Conservation (phyloP, 2,888 invertebrate genomes). For the Eupithecia centaureata region DNA sequence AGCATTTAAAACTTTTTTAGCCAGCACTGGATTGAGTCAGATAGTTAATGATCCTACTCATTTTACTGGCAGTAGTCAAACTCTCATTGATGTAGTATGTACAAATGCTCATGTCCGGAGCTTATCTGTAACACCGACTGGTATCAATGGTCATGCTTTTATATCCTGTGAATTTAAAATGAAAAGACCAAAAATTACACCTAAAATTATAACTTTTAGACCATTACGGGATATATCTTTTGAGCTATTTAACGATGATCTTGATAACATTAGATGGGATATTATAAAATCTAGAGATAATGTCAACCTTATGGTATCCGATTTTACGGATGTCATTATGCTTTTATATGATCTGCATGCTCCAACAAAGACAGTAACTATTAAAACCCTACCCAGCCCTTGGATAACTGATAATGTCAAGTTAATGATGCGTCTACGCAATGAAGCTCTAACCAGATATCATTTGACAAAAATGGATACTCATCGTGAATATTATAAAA, state of each 20-base stretch:
- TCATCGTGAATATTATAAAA: background rate
- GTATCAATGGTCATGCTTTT: background rate
- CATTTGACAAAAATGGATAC: background rate
- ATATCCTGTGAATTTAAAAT: background rate
- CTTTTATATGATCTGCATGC: background rate
- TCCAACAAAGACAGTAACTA: background rate
- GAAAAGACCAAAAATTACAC: background rate
- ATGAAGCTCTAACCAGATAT: background rate
- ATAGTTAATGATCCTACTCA: background rate
- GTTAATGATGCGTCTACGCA: background rate
- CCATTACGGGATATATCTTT: background rate
- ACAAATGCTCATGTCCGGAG: background rate
- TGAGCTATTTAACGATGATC: background rate
- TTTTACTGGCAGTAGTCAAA: background rate
- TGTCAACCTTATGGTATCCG: background rate
- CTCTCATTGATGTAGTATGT: background rate
- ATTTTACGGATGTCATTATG: background rate
- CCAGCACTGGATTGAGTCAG: background rate
- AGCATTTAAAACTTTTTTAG: background rate
- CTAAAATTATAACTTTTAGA: background rate
- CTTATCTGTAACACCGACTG: background rate
- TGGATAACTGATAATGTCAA: slow-evolving; percentile 4
- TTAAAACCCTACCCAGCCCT: background rate
- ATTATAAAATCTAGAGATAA: background rate
- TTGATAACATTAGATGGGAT: background rate